Percentiles rank a stretch among this genome's conserved stretches.
Conservation (phyloP, 2,888 invertebrate species). For the Trachelus stipa region DNA sequence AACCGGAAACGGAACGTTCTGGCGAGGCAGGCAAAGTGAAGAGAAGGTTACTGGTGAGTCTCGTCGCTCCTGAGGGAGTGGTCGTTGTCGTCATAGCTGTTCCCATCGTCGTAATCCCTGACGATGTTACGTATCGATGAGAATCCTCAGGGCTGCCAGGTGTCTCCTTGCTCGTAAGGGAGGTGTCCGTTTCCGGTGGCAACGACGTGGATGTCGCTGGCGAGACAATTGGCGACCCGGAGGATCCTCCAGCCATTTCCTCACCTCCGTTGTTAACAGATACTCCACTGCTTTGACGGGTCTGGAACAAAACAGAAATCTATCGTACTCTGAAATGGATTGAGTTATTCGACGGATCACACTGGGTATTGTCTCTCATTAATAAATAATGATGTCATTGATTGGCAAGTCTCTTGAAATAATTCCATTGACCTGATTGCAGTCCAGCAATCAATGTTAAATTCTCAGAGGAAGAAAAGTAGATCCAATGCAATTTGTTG, state of each 20-base stretch:
- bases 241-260: slow-evolving; percentile 42
- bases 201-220: neutral
- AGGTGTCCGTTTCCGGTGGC: neutral
- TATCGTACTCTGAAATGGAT: neutral
- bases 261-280: slow-evolving; percentile 49
- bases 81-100: slow-evolving; percentile 7
- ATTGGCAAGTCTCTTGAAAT: neutral
- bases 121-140: slow-evolving; percentile 7
- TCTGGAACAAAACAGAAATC: slow-evolving; percentile 45
- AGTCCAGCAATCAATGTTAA: neutral
- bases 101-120: slow-evolving; percentile 22
- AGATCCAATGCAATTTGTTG: neutral
- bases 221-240: slow-evolving; percentile 31
- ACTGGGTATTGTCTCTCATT: neutral
- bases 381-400: neutral
- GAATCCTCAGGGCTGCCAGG: neutral
- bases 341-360: neutral
- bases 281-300: slow-evolving; percentile 58
- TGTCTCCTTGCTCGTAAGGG: neutral
- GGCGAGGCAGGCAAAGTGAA: slow-evolving; percentile 53
- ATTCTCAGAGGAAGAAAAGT: neutral
- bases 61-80: slow-evolving; percentile 23
- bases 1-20: slow-evolving; percentile 38
- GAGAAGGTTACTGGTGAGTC: slow-evolving; percentile 40
- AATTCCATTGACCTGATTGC: neutral